Conservation (phyloP, 2,113 vertebrate species). For the Chaetodon trifascialis region DNA sequence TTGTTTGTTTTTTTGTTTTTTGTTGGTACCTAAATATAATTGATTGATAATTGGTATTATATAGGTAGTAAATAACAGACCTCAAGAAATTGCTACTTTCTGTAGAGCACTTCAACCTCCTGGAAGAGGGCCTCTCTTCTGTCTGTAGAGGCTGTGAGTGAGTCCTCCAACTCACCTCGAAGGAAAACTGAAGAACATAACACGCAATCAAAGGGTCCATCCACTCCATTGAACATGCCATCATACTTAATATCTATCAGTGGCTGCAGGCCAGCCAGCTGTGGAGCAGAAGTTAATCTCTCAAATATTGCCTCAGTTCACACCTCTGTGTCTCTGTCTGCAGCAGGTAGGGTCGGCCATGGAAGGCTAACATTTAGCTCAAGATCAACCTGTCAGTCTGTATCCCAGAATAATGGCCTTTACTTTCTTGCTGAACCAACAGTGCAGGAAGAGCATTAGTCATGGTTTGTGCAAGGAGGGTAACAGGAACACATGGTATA, state of each 20-base stretch:
- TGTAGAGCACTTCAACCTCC: background rate
- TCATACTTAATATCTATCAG: background rate
- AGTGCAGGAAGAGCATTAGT: background rate
- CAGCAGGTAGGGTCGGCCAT: background rate
- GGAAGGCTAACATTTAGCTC: background rate
- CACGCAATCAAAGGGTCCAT: slow-evolving; percentile 4
- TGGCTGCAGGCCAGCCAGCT: background rate
- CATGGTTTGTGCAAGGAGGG: too few species aligned
- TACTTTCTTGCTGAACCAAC: background rate
- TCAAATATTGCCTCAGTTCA: background rate
- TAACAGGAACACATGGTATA: too few species aligned
- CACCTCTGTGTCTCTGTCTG: background rate
- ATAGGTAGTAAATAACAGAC: background rate
- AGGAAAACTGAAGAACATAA: background rate
- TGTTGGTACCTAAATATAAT: background rate
- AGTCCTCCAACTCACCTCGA: background rate
- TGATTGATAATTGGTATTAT: background rate
- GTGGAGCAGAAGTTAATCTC: background rate
- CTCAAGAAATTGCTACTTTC: background rate
- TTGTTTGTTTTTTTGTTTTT: background rate
- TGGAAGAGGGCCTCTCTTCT: background rate
- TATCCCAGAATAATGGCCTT: background rate
- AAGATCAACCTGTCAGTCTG: background rate
- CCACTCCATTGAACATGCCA: background rate
- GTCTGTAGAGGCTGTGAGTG: background rate